These are phyloP conservation scores for Peromyscus maniculatus DNA, from an alignment of 2,113 vertebrate species.

Conservation along the genomic window DNA sequence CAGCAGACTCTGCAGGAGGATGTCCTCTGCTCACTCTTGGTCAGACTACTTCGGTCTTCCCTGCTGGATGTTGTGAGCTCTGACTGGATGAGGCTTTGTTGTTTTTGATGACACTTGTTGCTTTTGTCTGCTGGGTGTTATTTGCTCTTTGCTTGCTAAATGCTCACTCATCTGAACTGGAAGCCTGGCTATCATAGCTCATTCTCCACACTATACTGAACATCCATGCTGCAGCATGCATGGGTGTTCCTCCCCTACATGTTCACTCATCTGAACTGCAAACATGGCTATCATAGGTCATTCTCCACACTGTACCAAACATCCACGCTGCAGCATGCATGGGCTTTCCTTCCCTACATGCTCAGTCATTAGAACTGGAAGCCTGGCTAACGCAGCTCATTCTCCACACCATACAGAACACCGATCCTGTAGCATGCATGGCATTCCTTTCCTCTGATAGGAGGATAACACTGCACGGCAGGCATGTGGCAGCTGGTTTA, in stretches of 20 bases:
- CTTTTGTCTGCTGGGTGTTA: background rate
- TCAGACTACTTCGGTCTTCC: background rate
- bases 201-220: background rate
- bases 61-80: background rate
- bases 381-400: background rate
- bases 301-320: background rate
- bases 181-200: background rate
- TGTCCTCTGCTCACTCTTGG: no score
- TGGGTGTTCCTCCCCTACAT: background rate
- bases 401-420: background rate
- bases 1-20: background rate
- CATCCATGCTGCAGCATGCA: no score
- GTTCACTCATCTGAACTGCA: background rate
- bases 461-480: rapidly evolving
- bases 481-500: rapidly evolving
- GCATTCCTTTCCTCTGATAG: background rate
- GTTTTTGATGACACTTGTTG: background rate
- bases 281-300: background rate
- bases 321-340: no score
- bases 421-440: background rate
- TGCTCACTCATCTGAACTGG: background rate
- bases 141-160: background rate
- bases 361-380: background rate
- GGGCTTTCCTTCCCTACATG: background rate
- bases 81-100: background rate